A percentile compares a stretch with the other conserved stretches of the same genome.
Conservation (phyloP, 2,113 vertebrate species). For the Sylvietta virens region DNA sequence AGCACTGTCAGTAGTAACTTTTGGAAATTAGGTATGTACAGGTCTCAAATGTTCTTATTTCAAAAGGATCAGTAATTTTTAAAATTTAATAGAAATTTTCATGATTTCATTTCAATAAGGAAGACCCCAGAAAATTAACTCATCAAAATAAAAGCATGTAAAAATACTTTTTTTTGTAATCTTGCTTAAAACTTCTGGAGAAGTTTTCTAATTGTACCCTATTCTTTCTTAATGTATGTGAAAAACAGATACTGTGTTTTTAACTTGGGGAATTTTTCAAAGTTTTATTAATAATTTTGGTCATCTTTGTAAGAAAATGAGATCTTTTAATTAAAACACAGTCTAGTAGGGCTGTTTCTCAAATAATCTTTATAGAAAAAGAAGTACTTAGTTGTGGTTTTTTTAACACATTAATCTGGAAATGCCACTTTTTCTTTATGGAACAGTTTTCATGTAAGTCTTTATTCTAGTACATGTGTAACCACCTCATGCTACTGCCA, state of each 20-base stretch:
- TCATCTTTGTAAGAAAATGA: background rate
- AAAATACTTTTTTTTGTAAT: background rate
- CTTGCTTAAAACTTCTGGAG: background rate
- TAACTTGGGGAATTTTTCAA: background rate
- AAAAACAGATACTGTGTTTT: background rate
- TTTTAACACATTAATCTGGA: background rate
- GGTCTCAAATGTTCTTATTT: background rate
- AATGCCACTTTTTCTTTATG: background rate
- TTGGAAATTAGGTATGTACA: background rate
- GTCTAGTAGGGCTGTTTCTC: background rate
- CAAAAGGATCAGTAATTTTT: background rate
- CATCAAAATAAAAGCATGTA: background rate
- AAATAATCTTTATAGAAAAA: background rate
- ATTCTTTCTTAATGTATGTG: background rate
- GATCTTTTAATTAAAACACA: background rate
- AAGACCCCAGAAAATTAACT: background rate
- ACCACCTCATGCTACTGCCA: background rate
- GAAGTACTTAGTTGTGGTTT: background rate
- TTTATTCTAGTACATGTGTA: background rate
- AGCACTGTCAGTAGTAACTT: background rate
- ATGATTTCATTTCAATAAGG: background rate
- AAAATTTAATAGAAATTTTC: background rate
- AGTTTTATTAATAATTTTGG: background rate
- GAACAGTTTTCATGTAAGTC: background rate
- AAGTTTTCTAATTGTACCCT: background rate